Evolutionary conservation across 2,797 vertebrate genomes (phyloP).

Genomic region (Sebastes jordani): DNA sequence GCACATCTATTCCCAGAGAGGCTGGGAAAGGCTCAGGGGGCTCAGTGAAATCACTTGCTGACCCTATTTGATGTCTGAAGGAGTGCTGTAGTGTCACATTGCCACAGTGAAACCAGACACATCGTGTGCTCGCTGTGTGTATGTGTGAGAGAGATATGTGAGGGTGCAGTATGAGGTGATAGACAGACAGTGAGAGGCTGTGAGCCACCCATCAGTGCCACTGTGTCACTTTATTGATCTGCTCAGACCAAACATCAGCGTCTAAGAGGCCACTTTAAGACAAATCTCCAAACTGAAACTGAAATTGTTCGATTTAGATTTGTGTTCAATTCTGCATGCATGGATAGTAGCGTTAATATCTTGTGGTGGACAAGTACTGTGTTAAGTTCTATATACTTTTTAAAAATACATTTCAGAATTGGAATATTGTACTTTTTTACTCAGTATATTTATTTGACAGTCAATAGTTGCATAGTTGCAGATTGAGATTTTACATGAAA

Average conservation of each 20-base stretch:
- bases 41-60: slow-evolving; percentile 4
- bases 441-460: background rate
- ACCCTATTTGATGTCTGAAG: slow-evolving; percentile 30
- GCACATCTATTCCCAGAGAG: background rate
- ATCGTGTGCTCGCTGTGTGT: slow-evolving; percentile 10
- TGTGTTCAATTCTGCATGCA: background rate
- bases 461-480: background rate
- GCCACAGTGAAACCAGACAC: slow-evolving; percentile 37
- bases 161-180: slow-evolving; percentile 24
- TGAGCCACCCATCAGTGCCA: slow-evolving; percentile 24
- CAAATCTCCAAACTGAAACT: background rate
- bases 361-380: background rate
- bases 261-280: slow-evolving; percentile 15
- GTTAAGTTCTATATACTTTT: background rate
- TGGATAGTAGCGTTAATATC: background rate
- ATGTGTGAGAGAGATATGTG: slow-evolving; percentile 34
- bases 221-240: slow-evolving; percentile 40
- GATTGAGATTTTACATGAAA: background rate
- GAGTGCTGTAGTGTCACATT: slow-evolving; percentile 39
- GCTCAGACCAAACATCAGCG: slow-evolving; percentile 22
- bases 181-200: slow-evolving; percentile 6
- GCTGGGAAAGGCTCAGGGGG: background rate
- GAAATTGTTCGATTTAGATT: background rate
- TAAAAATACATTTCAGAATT: background rate
- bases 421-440: background rate